Conservation (phyloP, 1,140 invertebrate species). For the Drosophila lini region DNA sequence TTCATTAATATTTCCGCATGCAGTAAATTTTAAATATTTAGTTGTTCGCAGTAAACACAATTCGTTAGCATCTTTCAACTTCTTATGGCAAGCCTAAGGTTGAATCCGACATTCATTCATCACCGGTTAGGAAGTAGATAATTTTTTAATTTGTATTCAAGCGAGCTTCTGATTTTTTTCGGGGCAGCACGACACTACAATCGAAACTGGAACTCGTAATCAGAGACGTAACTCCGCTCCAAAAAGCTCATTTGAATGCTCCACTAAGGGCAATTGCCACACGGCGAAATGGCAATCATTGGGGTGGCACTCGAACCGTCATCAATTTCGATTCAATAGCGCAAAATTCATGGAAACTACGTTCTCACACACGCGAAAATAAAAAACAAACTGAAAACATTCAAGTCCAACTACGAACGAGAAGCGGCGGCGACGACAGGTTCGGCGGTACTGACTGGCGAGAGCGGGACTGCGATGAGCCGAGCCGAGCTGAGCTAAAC, state of each 20-base stretch:
- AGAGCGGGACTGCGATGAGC: slow-evolving; percentile 34
- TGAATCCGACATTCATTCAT: slow-evolving; percentile 45
- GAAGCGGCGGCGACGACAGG: slow-evolving; percentile 65
- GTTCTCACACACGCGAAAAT: slow-evolving; percentile 55
- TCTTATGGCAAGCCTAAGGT: slow-evolving; percentile 31
- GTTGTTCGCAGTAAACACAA: slow-evolving; percentile 13
- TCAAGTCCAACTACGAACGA: slow-evolving; percentile 38
- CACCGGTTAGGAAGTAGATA: slow-evolving; percentile 50
- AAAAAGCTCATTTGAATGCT: slow-evolving; percentile 52
- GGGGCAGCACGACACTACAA: slow-evolving; percentile 29
- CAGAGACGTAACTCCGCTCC: slow-evolving; percentile 39
- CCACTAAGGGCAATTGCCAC: slow-evolving; percentile 39
- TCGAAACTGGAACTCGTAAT: slow-evolving; percentile 47
- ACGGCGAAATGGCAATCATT: slow-evolving; percentile 44
- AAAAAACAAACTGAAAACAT: slow-evolving; percentile 38
- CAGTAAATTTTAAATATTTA: slow-evolving; percentile 14
- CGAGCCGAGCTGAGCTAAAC: slow-evolving; percentile 12
- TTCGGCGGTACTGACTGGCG: slow-evolving; percentile 59
- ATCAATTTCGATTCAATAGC: slow-evolving; percentile 78
- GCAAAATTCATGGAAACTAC: slow-evolving; percentile 70
- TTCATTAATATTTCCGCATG: slow-evolving; percentile 1
- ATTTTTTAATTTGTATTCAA: slow-evolving; percentile 61
- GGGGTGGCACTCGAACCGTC: slow-evolving; percentile 32
- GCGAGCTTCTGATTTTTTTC: slow-evolving; percentile 38
- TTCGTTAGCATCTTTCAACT: slow-evolving; percentile 22